phyloP scores from a whole-genome alignment of 2,888 invertebrate genomes.

The Himalopsyche japonica region DNA sequence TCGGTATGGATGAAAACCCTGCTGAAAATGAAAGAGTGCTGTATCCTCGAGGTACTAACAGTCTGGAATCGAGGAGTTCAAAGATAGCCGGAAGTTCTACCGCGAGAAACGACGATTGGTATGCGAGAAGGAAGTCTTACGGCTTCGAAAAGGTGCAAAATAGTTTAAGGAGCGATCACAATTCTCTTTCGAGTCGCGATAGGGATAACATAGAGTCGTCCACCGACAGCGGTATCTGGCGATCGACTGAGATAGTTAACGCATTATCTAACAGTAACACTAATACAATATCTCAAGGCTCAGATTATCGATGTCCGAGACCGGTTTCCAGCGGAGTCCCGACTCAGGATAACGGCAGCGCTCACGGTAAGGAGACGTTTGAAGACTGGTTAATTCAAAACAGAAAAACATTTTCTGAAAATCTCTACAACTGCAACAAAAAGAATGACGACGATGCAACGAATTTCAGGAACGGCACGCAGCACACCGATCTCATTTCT shows the following conservation, averaged over 20 bases:
- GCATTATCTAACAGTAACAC: slow-evolving; percentile 41
- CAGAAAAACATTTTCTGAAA: slow-evolving; percentile 44
- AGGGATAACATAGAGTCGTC: slow-evolving; percentile 71
- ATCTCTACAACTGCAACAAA: slow-evolving; percentile 44
- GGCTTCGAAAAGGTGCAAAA: slow-evolving; percentile 67
- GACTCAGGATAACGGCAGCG: slow-evolving; percentile 41
- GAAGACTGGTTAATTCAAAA: slow-evolving; percentile 56
- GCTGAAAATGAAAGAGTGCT: slow-evolving; percentile 18
- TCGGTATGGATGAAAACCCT: slow-evolving; percentile 51
- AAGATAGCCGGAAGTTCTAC: slow-evolving; percentile 47
- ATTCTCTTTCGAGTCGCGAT: slow-evolving; percentile 49
- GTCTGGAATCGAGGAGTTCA: slow-evolving; percentile 52
- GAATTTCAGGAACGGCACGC: slow-evolving; percentile 41
- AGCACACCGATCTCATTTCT: slow-evolving; percentile 5
- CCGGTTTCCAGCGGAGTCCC: background rate
- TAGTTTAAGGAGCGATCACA: slow-evolving; percentile 43
- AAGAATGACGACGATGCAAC: slow-evolving; percentile 41
- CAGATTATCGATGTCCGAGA: background rate
- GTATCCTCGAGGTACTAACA: slow-evolving; percentile 49
- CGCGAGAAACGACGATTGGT: slow-evolving; percentile 65
- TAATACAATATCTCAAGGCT: background rate
- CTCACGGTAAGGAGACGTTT: slow-evolving; percentile 50
- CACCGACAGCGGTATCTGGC: slow-evolving; percentile 76
- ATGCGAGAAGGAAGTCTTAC: slow-evolving; percentile 74
- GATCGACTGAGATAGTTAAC: slow-evolving; percentile 69